Conservation (phyloP, 2,797 vertebrate species). For the Botia kubotai region DNA sequence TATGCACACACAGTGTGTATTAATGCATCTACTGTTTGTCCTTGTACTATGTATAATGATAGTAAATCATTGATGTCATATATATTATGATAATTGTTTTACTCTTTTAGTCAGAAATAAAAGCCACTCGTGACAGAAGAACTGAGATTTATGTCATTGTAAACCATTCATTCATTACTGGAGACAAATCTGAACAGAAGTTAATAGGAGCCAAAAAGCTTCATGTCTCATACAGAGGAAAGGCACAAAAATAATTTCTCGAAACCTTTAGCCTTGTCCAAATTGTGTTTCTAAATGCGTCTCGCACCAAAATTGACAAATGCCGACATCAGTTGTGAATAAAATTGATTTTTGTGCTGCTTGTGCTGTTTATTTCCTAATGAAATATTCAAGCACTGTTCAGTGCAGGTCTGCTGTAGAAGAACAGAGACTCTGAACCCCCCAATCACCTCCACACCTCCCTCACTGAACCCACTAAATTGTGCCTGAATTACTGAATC, state of each 20-base stretch:
- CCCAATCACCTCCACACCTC: not conserved
- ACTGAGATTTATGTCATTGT: not conserved
- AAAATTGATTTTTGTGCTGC: not conserved
- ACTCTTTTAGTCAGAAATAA: too few relatives aligned
- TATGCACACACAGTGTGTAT: too few relatives aligned
- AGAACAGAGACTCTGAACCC: conserved; percentile 4
- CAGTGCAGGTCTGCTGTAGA: not conserved
- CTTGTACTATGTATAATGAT: too few relatives aligned
- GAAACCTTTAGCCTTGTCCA: not conserved
- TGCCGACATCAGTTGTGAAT: conserved; percentile 13
- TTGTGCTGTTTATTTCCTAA: conserved; percentile 37
- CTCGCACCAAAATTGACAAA: conserved; percentile 30
- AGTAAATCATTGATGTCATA: too few relatives aligned
- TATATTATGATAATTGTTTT: too few relatives aligned
- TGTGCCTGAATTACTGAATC: not conserved
- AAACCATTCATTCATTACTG: not conserved
- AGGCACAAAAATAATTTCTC: not conserved
- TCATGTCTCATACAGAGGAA: not conserved
- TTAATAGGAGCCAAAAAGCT: not conserved
- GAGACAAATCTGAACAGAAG: not conserved
- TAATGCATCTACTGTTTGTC: too few relatives aligned
- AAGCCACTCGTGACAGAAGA: not conserved
- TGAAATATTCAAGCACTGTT: conserved; percentile 18
- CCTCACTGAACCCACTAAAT: conserved; percentile 3
- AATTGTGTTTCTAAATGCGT: conserved; percentile 1